Evolutionary conservation across 2,797 vertebrate species (phyloP), one percentile per base, ranked within the genome.

Genomic region (Dermochelys coriacea): DNA sequence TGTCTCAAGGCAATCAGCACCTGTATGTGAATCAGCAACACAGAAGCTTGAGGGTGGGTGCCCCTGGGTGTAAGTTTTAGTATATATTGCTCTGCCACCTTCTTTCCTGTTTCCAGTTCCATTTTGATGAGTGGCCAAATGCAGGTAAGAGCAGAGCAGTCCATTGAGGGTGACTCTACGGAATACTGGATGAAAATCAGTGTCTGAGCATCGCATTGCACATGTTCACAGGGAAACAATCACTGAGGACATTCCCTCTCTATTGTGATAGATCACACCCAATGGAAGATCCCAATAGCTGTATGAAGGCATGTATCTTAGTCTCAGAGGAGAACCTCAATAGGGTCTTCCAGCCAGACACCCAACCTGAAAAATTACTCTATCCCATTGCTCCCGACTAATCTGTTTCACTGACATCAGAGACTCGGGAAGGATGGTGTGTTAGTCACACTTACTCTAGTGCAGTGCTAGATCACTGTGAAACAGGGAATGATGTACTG

Each of bases 151-250:
- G 79, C 51, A 82, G 47, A 55, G 23, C 51, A 57, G 37, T 88
- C 61, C 85, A 71, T 31, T 55, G n/a, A 52, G 77, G 21, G 74
- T 23, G 80, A 34, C 6, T 18, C 47, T 37, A 8, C 8, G 9
- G n/a, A 41, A 41, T 74, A 41, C 12, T 74, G 68, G 68, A 37
- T 25, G 37, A 41, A 41, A 41, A 16, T 37, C 55, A 31, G 57
- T 0, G 0, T 37, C 78, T 37, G 88, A 57, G 64, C 19, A 88
- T 31, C 57, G 25, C 1, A 12, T 57, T 27, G 0, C 27, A 12
- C 12, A 12, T 57, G 0, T 34, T 84, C 5, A 47, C 25, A 0
- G 0, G 4, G 12, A 79, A 88, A 34, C n/a, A 34, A n/a, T 41
- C 55, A 12, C 0, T 0, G 55, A 85, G 50, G 31, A 37, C 23